Percentiles rank a stretch among this genome's conserved stretches.
These are phyloP conservation scores for Odontomachus brunneus DNA, from an alignment of 1,140 invertebrate species.

Conservation along the genomic window DNA sequence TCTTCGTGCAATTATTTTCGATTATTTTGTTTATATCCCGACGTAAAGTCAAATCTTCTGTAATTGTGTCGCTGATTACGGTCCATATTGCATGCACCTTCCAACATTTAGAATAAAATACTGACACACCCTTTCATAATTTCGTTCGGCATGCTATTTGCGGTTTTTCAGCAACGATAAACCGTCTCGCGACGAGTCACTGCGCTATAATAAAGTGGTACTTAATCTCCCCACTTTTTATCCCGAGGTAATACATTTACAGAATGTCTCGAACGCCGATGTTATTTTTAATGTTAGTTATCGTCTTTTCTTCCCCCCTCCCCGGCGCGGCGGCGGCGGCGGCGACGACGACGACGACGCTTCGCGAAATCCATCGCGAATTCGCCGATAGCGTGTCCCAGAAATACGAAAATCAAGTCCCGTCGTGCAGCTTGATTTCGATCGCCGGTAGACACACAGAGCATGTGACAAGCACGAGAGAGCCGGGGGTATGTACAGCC, in stretches of 20 bases:
- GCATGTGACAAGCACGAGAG: conserved; percentile 74
- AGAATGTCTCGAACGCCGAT: conserved; percentile 7
- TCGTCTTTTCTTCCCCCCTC: conserved; percentile 7
- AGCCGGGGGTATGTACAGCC: conserved; percentile 75
- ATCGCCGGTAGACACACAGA: conserved; percentile 74
- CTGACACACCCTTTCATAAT: background rate
- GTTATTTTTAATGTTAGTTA: conserved; percentile 45
- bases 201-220: conserved; percentile 18
- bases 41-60: too few species aligned
- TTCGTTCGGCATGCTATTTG: conserved; percentile 7
- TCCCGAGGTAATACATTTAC: conserved; percentile 40
- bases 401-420: conserved; percentile 70
- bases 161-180: conserved; percentile 59
- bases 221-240: conserved; percentile 5
- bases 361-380: conserved; percentile 33
- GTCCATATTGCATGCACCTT: too few species aligned
- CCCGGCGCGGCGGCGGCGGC: too few species aligned
- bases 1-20: too few species aligned
- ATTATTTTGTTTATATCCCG: too few species aligned
- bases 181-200: conserved; percentile 16
- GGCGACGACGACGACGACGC: conserved; percentile 5
- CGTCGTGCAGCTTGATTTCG: conserved; percentile 72
- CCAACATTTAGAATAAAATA: too few species aligned
- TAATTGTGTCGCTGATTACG: too few species aligned
- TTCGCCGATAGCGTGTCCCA: conserved; percentile 55